A percentile compares a stretch with the other conserved stretches of the same genome.
Conservation (phyloP, 2,797 vertebrate species). For the Xenops minutus region DNA sequence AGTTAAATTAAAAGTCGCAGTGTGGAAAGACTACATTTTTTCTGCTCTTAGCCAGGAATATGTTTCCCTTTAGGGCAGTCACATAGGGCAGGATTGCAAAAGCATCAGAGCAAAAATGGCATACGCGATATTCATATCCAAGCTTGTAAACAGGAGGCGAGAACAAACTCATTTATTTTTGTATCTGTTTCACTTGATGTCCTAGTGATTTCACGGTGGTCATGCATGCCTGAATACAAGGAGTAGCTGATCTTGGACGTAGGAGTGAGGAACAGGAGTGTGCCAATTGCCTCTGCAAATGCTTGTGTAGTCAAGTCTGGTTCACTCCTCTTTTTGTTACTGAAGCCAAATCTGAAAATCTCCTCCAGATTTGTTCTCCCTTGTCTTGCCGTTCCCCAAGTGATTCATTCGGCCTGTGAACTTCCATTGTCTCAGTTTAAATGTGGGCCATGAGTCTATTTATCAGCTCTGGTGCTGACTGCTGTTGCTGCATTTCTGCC, state of each 20-base stretch:
- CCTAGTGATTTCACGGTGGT: not conserved
- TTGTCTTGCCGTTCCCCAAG: not conserved
- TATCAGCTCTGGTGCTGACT: not conserved
- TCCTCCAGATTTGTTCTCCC: slow-evolving; percentile 5
- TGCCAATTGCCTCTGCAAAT: not conserved
- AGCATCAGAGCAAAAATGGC: not conserved
- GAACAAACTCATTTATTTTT: not conserved
- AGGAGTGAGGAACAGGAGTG: not conserved
- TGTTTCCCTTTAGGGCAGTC: slow-evolving; percentile 5
- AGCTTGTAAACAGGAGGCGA: slow-evolving; percentile 9
- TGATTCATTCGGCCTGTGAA: not conserved
- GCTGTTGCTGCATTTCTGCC: slow-evolving; percentile 7
- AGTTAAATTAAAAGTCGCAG: not conserved
- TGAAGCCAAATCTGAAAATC: not conserved
- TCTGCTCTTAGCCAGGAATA: not conserved
- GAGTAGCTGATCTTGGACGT: not conserved
- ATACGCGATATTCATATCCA: not conserved
- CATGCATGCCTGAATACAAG: not conserved
- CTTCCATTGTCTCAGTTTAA: not conserved
- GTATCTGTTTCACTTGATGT: not conserved
- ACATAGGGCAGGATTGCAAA: slow-evolving; percentile 36
- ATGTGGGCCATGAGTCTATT: not conserved
- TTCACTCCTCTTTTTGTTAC: not conserved
- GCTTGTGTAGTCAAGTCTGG: not conserved
- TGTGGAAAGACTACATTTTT: not conserved